These are phyloP conservation scores for Cyclina sinensis DNA, from an alignment of 1,140 invertebrate genomes.

Conservation along the genomic window DNA sequence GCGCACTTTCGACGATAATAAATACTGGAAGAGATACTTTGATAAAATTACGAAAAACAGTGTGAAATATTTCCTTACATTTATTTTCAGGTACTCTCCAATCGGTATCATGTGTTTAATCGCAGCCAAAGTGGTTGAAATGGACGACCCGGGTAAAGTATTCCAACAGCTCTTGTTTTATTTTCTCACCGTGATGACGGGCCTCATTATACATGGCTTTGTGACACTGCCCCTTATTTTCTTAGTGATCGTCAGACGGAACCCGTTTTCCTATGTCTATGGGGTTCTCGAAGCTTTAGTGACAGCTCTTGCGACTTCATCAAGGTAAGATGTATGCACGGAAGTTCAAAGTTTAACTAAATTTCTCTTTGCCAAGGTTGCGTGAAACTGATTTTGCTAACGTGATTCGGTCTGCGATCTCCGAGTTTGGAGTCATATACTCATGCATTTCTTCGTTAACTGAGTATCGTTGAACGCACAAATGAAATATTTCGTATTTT, in stretches of 20 bases:
- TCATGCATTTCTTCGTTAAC: too few species aligned
- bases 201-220: slow-evolving; percentile 81
- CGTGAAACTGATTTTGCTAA: too few species aligned
- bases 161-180: slow-evolving; percentile 82
- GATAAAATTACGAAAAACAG: too few species aligned
- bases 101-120: slow-evolving; percentile 96
- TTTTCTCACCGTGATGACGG: slow-evolving; percentile 82
- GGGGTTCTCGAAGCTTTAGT: slow-evolving; percentile 82
- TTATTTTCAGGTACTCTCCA: slow-evolving; percentile 92
- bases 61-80: too few species aligned
- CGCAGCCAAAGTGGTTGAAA: slow-evolving; percentile 95
- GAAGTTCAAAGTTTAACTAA: too few species aligned
- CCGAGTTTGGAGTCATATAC: too few species aligned
- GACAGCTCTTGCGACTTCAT: slow-evolving; percentile 85
- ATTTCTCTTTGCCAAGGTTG: too few species aligned
- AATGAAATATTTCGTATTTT: too few species aligned
- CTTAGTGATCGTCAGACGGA: slow-evolving; percentile 81
- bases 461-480: too few species aligned
- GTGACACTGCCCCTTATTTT: slow-evolving; percentile 82
- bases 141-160: slow-evolving; percentile 89
- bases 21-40: too few species aligned
- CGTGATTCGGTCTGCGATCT: too few species aligned
- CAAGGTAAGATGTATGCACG: slow-evolving; percentile 80
- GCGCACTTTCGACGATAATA: too few species aligned
- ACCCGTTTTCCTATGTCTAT: slow-evolving; percentile 81